Percentiles rank a stretch among this genome's conserved stretches.
phyloP scores from a whole-genome alignment of 2,797 vertebrate genomes.

The Furcifer pardalis region DNA sequence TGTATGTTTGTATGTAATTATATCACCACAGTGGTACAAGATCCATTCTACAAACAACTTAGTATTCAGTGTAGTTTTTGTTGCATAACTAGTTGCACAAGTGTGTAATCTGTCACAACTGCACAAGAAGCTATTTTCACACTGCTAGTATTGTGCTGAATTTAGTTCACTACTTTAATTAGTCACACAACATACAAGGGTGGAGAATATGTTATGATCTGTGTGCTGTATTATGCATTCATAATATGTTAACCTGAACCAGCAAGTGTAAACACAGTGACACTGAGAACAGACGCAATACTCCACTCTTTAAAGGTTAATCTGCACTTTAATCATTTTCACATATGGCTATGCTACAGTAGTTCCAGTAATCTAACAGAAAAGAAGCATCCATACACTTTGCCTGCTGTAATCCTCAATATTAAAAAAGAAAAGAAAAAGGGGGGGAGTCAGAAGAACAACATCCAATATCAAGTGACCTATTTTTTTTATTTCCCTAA shows the following conservation, averaged over 20 bases:
- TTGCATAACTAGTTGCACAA: no score
- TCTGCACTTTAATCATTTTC: conserved; percentile 76
- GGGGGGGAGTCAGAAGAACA: conserved; percentile 31
- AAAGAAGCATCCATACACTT: conserved; percentile 62
- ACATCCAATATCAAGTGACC: conserved; percentile 52
- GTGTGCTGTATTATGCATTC: background rate
- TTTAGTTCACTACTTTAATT: background rate
- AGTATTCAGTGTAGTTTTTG: no score
- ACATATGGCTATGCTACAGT: conserved; percentile 70
- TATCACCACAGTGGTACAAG: no score
- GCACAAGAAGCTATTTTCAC: no score
- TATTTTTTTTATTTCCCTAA: conserved; percentile 54
- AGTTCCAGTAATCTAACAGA: conserved; percentile 76
- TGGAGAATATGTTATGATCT: background rate
- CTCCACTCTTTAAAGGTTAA: conserved; percentile 66
- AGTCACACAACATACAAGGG: background rate
- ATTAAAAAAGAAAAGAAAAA: conserved; percentile 55
- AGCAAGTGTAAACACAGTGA: conserved; percentile 26
- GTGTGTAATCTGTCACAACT: no score
- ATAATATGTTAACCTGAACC: background rate
- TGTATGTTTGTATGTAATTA: no score
- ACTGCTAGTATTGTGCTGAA: no score
- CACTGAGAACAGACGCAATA: conserved; percentile 42
- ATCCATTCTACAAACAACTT: no score
- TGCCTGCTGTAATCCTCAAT: conserved; percentile 66